Percentiles rank a stretch among this genome's conserved stretches.
Conservation (phyloP, 2,888 invertebrate species). For the Pegoplata infirma region DNA sequence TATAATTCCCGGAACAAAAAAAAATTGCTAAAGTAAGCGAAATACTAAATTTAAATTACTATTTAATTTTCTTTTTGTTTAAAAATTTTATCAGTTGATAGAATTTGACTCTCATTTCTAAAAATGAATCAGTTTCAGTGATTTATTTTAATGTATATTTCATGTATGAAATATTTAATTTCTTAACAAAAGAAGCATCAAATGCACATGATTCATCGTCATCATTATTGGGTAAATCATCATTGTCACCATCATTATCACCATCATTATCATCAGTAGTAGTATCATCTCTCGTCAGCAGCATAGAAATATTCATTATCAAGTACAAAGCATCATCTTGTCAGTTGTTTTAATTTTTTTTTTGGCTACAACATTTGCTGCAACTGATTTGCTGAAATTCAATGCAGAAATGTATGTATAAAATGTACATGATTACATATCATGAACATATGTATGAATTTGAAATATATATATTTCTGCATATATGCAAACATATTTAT, state of each 20-base stretch:
- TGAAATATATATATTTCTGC: no score
- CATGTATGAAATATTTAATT: slow-evolving; percentile 32
- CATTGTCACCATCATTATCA: slow-evolving; percentile 23
- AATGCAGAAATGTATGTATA: slow-evolving; percentile 38
- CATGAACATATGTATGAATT: slow-evolving; percentile 11
- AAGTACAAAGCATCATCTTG: slow-evolving; percentile 56
- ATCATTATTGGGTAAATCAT: slow-evolving; percentile 1
- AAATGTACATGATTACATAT: not conserved
- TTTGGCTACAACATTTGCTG: slow-evolving; percentile 27
- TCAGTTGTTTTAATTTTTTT: slow-evolving; percentile 27
- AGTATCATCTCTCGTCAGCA: slow-evolving; percentile 13
- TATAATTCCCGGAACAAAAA: no score
- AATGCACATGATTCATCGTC: slow-evolving; percentile 41
- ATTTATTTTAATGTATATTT: slow-evolving; percentile 22
- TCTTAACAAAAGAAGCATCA: slow-evolving; percentile 39
- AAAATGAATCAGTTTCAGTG: slow-evolving; percentile 39
- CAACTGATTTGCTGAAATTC: slow-evolving; percentile 52
- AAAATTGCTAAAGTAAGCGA: no score
- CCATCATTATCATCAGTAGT: slow-evolving; percentile 13
- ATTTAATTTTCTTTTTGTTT: no score
- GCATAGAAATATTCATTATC: slow-evolving; percentile 56
- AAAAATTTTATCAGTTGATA: not conserved
- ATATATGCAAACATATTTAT: no score
- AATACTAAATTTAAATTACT: no score
- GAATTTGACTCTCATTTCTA: not conserved